A percentile compares a stretch with the other conserved stretches of the same genome.
Conservation (phyloP, 2,113 vertebrate genomes). For the Laterallus jamaicensis region DNA sequence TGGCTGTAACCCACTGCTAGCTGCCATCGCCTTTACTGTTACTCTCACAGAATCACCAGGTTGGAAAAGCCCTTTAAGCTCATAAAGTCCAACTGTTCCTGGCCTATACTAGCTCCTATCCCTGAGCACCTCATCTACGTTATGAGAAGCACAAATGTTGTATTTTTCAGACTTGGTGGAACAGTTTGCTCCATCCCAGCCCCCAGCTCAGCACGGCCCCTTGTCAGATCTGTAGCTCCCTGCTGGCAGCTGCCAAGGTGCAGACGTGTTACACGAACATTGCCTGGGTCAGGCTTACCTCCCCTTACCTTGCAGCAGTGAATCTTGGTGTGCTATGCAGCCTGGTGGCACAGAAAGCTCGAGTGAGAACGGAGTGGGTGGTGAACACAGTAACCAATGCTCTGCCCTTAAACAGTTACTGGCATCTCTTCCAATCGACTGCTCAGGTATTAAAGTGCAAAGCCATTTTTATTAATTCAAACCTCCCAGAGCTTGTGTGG, state of each 20-base stretch:
- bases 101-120: too few relatives aligned
- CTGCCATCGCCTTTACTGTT: not conserved
- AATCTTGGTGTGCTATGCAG: too few relatives aligned
- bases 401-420: not conserved
- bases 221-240: not conserved
- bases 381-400: not conserved
- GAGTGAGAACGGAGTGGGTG: not conserved
- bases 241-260: not conserved
- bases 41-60: not conserved
- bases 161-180: not conserved
- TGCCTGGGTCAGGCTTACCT: not conserved
- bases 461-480: not conserved
- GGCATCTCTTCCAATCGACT: not conserved
- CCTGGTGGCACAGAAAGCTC: not conserved
- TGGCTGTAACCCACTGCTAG: not conserved
- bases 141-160: not conserved
- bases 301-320: accelerated
- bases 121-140: too few relatives aligned
- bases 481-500: accelerated
- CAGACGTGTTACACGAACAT: not conserved
- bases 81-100: too few relatives aligned
- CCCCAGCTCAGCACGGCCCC: not conserved
- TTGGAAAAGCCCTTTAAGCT: too few relatives aligned
- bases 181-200: not conserved
- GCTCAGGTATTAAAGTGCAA: not conserved